phyloP scores from a whole-genome alignment of 2,888 invertebrate species.

The Teleiodes luculella region DNA sequence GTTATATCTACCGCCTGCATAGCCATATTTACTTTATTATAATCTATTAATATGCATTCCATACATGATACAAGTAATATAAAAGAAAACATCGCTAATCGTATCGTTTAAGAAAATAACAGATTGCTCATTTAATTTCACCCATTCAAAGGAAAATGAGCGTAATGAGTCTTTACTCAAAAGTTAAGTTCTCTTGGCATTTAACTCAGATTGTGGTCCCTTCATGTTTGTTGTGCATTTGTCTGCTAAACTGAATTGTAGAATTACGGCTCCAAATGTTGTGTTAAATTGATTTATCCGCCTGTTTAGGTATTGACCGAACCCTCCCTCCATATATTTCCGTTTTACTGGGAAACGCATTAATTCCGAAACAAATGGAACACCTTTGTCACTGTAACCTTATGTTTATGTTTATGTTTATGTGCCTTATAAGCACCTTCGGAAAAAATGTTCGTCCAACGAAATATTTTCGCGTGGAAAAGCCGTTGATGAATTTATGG shows the following conservation, averaged over 20 bases:
- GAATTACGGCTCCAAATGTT: constrained; percentile 23
- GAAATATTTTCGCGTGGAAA: constrained; percentile 12
- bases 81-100: too few species aligned
- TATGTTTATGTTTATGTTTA: too few species aligned
- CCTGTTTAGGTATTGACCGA: constrained; percentile 10
- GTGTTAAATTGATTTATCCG: constrained; percentile 30
- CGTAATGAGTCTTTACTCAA: neutral
- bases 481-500: constrained; percentile 16
- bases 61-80: too few species aligned
- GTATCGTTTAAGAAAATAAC: too few species aligned
- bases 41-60: too few species aligned
- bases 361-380: constrained; percentile 43
- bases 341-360: constrained; percentile 29
- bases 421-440: constrained; percentile 17
- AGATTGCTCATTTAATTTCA: neutral
- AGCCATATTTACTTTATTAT: too few species aligned
- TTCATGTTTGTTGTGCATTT: neutral
- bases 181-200: too few species aligned
- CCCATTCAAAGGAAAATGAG: neutral
- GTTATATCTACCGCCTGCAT: too few species aligned
- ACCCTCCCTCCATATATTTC: constrained; percentile 25
- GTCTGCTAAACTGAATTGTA: constrained; percentile 7
- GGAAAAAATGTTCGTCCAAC: constrained; percentile 14
- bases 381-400: constrained; percentile 36
- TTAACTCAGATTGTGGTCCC: neutral